A percentile compares a stretch with the other conserved stretches of the same genome.
Conservation (phyloP, 2,888 invertebrate species). For the Molanna angustata region DNA sequence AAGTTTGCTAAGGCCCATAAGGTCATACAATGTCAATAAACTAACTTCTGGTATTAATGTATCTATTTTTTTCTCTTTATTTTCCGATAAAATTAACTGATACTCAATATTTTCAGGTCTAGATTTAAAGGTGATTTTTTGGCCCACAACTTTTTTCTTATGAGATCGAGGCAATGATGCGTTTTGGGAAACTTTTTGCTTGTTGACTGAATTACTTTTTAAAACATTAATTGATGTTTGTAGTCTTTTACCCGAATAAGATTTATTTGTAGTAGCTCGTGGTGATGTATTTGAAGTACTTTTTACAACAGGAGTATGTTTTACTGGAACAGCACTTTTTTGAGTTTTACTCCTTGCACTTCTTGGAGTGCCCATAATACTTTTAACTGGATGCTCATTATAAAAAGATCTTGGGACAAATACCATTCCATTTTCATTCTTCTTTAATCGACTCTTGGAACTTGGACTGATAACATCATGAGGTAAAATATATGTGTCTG, state of each 20-base stretch:
- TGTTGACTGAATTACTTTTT: too few species aligned
- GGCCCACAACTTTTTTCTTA: too few species aligned
- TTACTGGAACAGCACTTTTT: too few species aligned
- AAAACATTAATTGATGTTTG: too few species aligned
- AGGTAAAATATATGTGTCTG: neutral
- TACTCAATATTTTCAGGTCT: slow-evolving; percentile 18
- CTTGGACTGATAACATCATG: slow-evolving; percentile 4
- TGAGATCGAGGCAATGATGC: too few species aligned
- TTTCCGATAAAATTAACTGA: slow-evolving; percentile 18
- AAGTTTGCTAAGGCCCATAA: slow-evolving; percentile 36
- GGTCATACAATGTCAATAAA: slow-evolving; percentile 12
- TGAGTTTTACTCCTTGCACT: neutral
- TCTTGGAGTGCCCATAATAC: neutral
- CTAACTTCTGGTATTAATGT: slow-evolving; percentile 2
- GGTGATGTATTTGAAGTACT: too few species aligned
- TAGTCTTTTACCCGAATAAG: too few species aligned
- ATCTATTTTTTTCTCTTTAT: slow-evolving; percentile 1
- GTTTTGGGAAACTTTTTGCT: too few species aligned
- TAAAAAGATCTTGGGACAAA: slow-evolving; percentile 43
- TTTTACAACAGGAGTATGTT: too few species aligned
- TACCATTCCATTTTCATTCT: slow-evolving; percentile 53
- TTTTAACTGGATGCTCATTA: slow-evolving; percentile 42
- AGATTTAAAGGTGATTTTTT: too few species aligned
- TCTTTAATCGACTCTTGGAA: slow-evolving; percentile 40
- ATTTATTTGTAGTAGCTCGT: too few species aligned